Conservation (phyloP, 2,797 vertebrate species). For the Notoglanidium macrostoma region DNA sequence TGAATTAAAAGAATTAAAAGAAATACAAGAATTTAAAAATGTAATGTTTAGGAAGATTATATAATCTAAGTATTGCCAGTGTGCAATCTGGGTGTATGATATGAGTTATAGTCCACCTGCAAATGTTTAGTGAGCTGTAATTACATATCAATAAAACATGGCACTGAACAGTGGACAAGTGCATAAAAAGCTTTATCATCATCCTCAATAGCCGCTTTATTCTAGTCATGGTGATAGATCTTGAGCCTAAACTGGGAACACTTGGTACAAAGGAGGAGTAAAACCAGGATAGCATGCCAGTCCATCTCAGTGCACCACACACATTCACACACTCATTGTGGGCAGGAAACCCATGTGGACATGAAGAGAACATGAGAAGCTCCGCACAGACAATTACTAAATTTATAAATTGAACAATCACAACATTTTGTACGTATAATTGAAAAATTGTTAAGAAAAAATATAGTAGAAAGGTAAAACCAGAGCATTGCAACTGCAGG, state of each 20-base stretch:
- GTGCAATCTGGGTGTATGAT: not conserved
- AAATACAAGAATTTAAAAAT: not conserved
- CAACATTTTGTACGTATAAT: not conserved
- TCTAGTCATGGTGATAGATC: not conserved
- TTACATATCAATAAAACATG: not conserved
- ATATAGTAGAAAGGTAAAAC: not conserved
- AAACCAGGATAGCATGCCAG: not conserved
- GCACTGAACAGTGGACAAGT: not conserved
- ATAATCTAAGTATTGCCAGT: not conserved
- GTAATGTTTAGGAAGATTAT: not conserved
- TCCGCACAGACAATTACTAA: not conserved
- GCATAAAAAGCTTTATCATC: not conserved
- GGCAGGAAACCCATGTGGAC: not conserved
- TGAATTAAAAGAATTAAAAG: conserved; percentile 56
- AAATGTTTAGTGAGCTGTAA: not conserved
- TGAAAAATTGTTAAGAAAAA: not conserved
- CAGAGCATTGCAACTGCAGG: not conserved
- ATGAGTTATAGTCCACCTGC: not conserved
- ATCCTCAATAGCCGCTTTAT: not conserved
- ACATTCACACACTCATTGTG: not conserved
- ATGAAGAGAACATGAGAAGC: not conserved
- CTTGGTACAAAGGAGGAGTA: not conserved
- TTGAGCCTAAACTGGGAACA: not conserved
- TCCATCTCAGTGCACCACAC: not conserved
- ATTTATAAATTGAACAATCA: not conserved